Percentiles rank a stretch among this genome's conserved stretches.
Conservation (phyloP, 2,797 vertebrate genomes). For the Coracias cyanogaster region DNA sequence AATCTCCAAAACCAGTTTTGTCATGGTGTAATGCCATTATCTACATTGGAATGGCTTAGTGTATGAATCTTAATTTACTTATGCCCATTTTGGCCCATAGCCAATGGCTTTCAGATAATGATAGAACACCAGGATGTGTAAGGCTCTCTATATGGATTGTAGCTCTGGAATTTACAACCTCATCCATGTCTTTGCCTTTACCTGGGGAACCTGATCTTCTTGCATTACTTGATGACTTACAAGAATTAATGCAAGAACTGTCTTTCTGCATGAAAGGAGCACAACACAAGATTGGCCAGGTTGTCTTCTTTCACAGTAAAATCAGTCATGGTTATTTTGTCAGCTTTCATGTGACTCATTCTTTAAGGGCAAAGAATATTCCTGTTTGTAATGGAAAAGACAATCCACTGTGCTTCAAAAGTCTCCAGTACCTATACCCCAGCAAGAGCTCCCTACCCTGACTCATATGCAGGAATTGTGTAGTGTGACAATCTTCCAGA, state of each 20-base stretch:
- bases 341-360: background rate
- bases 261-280: background rate
- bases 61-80: constrained; percentile 21
- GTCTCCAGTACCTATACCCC: background rate
- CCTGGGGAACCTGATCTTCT: background rate
- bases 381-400: background rate
- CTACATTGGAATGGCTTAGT: background rate
- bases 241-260: background rate
- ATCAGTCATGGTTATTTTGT: background rate
- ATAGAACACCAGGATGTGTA: background rate
- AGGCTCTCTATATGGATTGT: background rate
- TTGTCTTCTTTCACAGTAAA: background rate
- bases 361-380: background rate
- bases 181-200: background rate
- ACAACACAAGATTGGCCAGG: background rate
- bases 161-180: background rate
- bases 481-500: background rate
- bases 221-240: background rate
- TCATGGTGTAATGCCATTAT: background rate
- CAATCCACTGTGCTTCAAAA: background rate
- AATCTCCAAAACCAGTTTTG: background rate
- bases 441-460: background rate
- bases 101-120: background rate
- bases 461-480: fast-evolving
- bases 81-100: background rate